Evolutionary conservation across 2,888 invertebrate genomes (phyloP).

Genomic region (Melieria crassipennis): DNA sequence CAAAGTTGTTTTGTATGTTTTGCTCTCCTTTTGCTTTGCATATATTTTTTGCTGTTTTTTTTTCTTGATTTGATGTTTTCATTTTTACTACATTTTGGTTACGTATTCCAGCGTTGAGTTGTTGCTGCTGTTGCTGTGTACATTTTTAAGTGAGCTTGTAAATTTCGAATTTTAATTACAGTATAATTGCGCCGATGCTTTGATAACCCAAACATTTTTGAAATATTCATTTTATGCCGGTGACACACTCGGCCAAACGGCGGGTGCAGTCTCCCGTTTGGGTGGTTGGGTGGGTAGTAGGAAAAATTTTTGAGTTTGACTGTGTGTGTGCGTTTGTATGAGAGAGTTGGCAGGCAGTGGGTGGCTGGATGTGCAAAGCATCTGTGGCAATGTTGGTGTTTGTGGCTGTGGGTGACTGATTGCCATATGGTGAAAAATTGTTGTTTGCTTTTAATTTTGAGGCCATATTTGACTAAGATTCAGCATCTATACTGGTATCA

Average conservation of each 20-base stretch:
- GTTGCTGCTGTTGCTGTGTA: too few species aligned
- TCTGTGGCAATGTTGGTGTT: too few species aligned
- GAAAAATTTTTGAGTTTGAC: neutral
- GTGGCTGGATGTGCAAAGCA: neutral
- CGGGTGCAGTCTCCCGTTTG: too few species aligned
- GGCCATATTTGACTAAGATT: too few species aligned
- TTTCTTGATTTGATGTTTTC: too few species aligned
- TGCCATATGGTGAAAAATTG: too few species aligned
- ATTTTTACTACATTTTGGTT: too few species aligned
- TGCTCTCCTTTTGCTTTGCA: neutral
- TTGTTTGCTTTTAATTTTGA: too few species aligned
- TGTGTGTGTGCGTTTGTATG: neutral
- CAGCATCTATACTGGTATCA: too few species aligned
- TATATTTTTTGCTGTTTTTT: neutral
- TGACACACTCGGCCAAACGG: constrained; percentile 18
- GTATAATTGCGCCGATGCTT: constrained; percentile 57
- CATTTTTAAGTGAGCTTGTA: constrained; percentile 36
- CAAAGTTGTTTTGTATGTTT: neutral
- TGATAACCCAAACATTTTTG: constrained; percentile 28
- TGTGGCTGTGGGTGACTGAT: too few species aligned
- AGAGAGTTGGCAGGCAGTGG: too few species aligned
- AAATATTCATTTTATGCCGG: constrained; percentile 25
- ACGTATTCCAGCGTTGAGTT: too few species aligned
- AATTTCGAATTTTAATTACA: constrained; percentile 56
- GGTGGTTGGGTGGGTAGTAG: neutral